Evolutionary conservation across 2,888 invertebrate species (phyloP), one percentile per base, ranked within the genome.

Genomic region (Diarsia brunnea): DNA sequence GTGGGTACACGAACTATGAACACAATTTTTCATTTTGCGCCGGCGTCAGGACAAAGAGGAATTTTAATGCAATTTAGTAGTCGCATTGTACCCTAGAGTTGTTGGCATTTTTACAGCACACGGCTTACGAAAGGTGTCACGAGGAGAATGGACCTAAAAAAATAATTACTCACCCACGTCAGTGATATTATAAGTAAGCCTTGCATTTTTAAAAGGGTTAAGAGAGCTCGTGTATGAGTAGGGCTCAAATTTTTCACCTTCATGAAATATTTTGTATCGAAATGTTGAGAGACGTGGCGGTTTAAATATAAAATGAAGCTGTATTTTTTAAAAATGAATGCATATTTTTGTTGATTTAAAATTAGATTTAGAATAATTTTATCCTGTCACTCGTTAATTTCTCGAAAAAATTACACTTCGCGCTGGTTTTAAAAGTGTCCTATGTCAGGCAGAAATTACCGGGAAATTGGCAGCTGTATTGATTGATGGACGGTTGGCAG

Each of bases 31-130:
- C 91, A 92, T 93, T 92, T 91, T 88, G 64, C 80, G 61, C 69
- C 69, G 67, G 77, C 76, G 75, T 77, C 87, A 84, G 86, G 88
- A 91, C 91, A 92, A 92, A 94, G 91, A 82, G 88, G 92, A 93
- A 92, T 93, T 92, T 94, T 94, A 93, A 94, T 94, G 93, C 92
- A 95, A 92, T 94, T 93, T 92, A 90, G 89, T 91, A 88, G 89
- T 90, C 85, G 89, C 91, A 90, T 91, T 89, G 89, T 90, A 84
- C 86, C 73, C 80, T 81, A 65, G 76, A 80, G 78, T 74, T 78
- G 86, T 86, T 87, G 75, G 85, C 85, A 86, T 86, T 91, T 91
- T 92, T 90, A 89, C 86, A 87, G 84, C 87, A 89, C 87, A 87
- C 77, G 86, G 83, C 89, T 90, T 89, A 90, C 88, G 85, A 87